Base-by-base conservation (phyloP, 2,797 vertebrate species). In the Trachops cirrhosus region DNA sequence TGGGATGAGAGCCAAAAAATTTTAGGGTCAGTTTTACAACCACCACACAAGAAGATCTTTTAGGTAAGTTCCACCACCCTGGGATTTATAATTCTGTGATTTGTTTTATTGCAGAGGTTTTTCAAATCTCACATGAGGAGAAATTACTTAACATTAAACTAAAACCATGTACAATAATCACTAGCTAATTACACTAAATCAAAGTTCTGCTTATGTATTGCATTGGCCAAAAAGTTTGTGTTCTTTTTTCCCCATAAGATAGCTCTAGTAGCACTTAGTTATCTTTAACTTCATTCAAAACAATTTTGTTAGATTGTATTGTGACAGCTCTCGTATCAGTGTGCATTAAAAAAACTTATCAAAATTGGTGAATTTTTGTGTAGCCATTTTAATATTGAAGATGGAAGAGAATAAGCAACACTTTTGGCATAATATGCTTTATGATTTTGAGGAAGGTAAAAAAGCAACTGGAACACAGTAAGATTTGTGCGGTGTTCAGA, bases 51-150 rank as follows among this genome's bases (percentile, higher is more conserved):
- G 32, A 64, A 24, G 4, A 37, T 71, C 6, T 85, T 91, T 85
- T 48, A 93, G 57, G 21, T 44, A 78, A 62, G 9, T 79, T 83
- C 24, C 22, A 59, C 18, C 1, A 79, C 34, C 3, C 9, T 86
- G 12, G 54, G 16, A 57, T 83, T 93, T 91, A 52, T 83, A 82
- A 93, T 80, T 74, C 73, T 80, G 29, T 90, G 74, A 73, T 84
- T 87, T 89, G 16, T 41, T 90, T 90, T 37, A 52, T 54, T 74
- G 57, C 46, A 89, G 74, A 89, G 9, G 29, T 62, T 89, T 94
- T 94, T 84, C 50, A 80, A 89, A 89, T 93, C 46, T 84, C 44
- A 89, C 29, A 1, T 37, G 32, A 83, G 19, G 16, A 32, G 11
- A 75, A 74, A 18, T 82, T 41, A 78, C 8, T 50, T 86, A 82